phyloP scores from a whole-genome alignment of 2,797 vertebrate genomes.

The Premnoplex brunnescens region DNA sequence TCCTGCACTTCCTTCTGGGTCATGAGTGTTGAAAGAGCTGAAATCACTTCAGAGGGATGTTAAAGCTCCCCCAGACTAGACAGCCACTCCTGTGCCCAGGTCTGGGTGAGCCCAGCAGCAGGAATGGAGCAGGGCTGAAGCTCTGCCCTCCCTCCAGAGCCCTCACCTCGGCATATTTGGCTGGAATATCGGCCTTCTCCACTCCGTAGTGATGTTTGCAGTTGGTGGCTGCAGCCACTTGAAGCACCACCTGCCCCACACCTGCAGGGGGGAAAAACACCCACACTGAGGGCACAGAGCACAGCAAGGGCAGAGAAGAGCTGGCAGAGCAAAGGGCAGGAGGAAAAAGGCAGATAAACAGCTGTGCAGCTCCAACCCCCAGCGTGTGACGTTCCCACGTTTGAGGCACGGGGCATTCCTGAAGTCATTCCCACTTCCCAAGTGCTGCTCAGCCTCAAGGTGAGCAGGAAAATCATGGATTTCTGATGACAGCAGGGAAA shows the following conservation, averaged over 20 bases:
- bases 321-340: neutral
- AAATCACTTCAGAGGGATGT: neutral
- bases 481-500: neutral
- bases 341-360: neutral
- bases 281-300: neutral
- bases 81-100: neutral
- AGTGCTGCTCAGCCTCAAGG: neutral
- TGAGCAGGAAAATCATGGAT: neutral
- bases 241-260: slow-evolving; percentile 97
- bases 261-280: slow-evolving; percentile 75
- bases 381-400: fast-evolving
- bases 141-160: neutral
- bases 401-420: fast-evolving
- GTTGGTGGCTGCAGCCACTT: slow-evolving; percentile 96
- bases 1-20: neutral
- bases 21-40: neutral
- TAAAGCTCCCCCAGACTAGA: neutral
- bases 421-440: neutral
- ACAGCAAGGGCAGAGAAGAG: neutral
- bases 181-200: slow-evolving; percentile 98
- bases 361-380: neutral
- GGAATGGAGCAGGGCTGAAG: neutral
- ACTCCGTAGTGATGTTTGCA: slow-evolving; percentile 99
- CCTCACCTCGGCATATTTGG: slow-evolving; percentile 95
- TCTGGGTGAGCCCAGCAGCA: neutral